Evolutionary conservation across 2,113 vertebrate genomes (phyloP), one percentile per base, ranked within the genome.

Genomic region (Anarhynchus alexandrinus): DNA sequence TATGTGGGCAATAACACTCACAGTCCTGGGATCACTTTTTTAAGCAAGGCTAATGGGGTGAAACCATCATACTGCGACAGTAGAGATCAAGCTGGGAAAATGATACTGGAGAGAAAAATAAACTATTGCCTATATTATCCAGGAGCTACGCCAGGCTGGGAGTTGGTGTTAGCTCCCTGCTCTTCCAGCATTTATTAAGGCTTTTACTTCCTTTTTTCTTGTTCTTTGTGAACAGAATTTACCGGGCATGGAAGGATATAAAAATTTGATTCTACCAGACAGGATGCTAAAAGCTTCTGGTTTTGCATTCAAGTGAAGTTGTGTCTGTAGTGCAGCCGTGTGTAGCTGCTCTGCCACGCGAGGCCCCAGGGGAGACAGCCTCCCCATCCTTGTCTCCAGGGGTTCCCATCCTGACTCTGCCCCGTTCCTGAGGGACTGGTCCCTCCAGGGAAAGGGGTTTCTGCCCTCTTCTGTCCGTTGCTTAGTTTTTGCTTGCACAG

Each of bases 31-130:
- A 85, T 94, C 97, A 97, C 98, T 98, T 98, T 97, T 97, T 98
- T 98, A 98, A 98, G 97, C 96, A 97, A 97, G 49, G 93, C 97
- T 98, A 98, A 98, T 98, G 98, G 98, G 98, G 98, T 98, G 97
- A 97, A 97, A 98, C 96, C 95, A 94, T 97, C 96, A 95, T 94
- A 96, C 97, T 94, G 96, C 42, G 91, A 97, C 97, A 97, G 96
- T 93, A 65, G 97, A 94, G 94, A 97, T 96, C 97, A 97, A 94
- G 97, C 96, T 96, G 97, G 93, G 97, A 97, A 97, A 97, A 97
- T 97, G 94, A 97, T 97, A 95, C 96, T 94, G 96, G 93, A 94
- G 97, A 96, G 88, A 92, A 92, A 95, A 96, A 95, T 94, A 96
- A 96, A 96, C 96, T 93, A 94, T 96, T 96, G 96, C 93, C 80